phyloP scores from a whole-genome alignment of 2,113 vertebrate species.

The Esox niger region DNA sequence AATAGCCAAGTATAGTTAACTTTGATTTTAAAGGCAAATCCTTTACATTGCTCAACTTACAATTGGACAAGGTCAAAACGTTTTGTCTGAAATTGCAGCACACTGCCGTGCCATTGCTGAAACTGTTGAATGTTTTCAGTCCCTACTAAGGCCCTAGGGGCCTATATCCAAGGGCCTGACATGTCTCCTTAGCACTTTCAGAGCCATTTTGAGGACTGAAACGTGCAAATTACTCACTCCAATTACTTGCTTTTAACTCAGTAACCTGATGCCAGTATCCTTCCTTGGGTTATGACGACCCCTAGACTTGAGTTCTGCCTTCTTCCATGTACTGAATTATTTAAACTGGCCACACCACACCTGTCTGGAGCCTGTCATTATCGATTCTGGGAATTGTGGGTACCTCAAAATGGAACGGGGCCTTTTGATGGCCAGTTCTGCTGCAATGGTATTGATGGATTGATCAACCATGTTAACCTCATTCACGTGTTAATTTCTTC shows the following conservation, averaged over 20 bases:
- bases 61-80: conserved; percentile 48
- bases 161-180: conserved; percentile 55
- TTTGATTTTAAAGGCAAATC: neutral
- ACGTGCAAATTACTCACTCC: conserved; percentile 68
- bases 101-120: conserved; percentile 31
- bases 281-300: conserved; percentile 72
- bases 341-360: conserved; percentile 70
- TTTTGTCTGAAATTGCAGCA: conserved; percentile 28
- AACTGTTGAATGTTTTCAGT: conserved; percentile 47
- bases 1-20: too few relatives aligned
- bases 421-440: conserved; percentile 14
- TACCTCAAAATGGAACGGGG: conserved; percentile 49
- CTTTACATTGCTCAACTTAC: neutral
- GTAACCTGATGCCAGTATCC: conserved; percentile 66
- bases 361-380: conserved; percentile 74
- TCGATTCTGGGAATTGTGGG: conserved; percentile 63
- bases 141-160: conserved; percentile 21
- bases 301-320: conserved; percentile 63
- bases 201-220: conserved; percentile 57
- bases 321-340: conserved; percentile 73
- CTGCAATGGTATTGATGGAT: conserved; percentile 24
- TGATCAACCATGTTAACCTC: conserved; percentile 41
- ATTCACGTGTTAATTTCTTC: conserved; percentile 28
- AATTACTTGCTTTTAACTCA: conserved; percentile 74
- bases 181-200: conserved; percentile 69